A percentile compares a stretch with the other conserved stretches of the same genome.
These are phyloP conservation scores for Drosophila subobscura DNA, from an alignment of 1,140 invertebrate species.

Conservation along the genomic window DNA sequence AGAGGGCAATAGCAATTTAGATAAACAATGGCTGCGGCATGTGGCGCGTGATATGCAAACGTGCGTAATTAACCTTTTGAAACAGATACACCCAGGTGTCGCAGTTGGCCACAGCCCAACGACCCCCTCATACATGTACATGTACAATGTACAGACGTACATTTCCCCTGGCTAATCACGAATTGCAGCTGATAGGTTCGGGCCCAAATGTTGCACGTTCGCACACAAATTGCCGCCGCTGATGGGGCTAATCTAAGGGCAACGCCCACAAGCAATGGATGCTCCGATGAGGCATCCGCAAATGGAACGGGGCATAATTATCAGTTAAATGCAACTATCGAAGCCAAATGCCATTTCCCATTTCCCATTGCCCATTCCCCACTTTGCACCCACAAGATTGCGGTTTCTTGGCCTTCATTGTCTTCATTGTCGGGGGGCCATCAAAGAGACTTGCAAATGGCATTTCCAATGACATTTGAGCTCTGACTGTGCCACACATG, in stretches of 20 bases:
- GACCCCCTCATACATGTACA: not conserved
- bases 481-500: conserved; percentile 19
- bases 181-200: conserved; percentile 60
- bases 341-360: not conserved
- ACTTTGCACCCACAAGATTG: conserved; percentile 12
- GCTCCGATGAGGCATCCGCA: conserved; percentile 44
- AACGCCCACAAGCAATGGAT: not conserved
- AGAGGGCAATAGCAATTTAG: conserved; percentile 66
- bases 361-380: not conserved
- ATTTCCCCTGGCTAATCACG: conserved; percentile 39
- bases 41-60: conserved; percentile 73
- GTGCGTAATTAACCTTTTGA: conserved; percentile 74
- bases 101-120: not conserved
- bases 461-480: conserved; percentile 69
- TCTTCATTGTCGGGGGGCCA: conserved; percentile 69
- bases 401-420: conserved; percentile 56
- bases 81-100: conserved; percentile 40
- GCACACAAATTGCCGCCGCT: conserved; percentile 37
- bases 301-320: conserved; percentile 70
- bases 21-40: conserved; percentile 58
- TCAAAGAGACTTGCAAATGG: conserved; percentile 78
- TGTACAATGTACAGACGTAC: conserved; percentile 10
- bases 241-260: conserved; percentile 56
- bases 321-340: conserved; percentile 58
- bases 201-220: conserved; percentile 48